phyloP scores from a whole-genome alignment of 2,888 invertebrate genomes.

The Eristalis pertinax region DNA sequence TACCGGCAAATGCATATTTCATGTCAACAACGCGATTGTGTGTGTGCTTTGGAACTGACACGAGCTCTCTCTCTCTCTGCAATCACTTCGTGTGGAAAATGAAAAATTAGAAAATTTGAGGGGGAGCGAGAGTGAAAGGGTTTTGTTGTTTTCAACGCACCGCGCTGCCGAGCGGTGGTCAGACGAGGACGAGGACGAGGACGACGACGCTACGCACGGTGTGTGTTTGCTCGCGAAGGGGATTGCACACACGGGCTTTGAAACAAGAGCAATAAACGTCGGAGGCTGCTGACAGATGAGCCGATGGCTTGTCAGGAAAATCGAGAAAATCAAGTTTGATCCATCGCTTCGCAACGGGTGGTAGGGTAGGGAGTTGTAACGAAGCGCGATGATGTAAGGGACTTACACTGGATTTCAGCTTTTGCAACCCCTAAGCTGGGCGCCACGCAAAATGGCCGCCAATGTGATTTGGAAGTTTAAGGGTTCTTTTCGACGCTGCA shows the following conservation, averaged over 20 bases:
- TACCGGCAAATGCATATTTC: constrained; percentile 5
- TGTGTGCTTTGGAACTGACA: constrained; percentile 18
- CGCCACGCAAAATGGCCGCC: neutral
- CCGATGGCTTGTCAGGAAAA: constrained; percentile 7
- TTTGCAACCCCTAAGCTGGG: neutral
- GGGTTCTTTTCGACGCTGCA: neutral
- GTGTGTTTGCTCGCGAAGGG: neutral
- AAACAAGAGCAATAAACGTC: neutral
- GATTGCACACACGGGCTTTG: neutral
- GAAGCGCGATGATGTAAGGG: neutral
- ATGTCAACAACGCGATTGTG: neutral
- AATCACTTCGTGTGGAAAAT: constrained; percentile 30
- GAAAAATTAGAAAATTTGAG: constrained; percentile 28
- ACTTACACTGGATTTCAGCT: neutral
- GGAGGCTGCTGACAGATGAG: constrained; percentile 39
- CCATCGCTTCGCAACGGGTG: neutral
- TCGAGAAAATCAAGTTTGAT: constrained; percentile 25
- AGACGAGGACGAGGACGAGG: neutral
- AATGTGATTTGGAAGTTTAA: neutral
- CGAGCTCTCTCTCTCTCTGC: neutral
- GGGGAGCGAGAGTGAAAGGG: neutral
- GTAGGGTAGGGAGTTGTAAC: neutral
- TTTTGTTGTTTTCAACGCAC: neutral
- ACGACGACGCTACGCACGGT: too few relatives aligned
- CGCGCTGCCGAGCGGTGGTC: constrained; percentile 14